Evolutionary conservation across 1,140 invertebrate species (phyloP).

Genomic region (Laupala kohalensis): DNA sequence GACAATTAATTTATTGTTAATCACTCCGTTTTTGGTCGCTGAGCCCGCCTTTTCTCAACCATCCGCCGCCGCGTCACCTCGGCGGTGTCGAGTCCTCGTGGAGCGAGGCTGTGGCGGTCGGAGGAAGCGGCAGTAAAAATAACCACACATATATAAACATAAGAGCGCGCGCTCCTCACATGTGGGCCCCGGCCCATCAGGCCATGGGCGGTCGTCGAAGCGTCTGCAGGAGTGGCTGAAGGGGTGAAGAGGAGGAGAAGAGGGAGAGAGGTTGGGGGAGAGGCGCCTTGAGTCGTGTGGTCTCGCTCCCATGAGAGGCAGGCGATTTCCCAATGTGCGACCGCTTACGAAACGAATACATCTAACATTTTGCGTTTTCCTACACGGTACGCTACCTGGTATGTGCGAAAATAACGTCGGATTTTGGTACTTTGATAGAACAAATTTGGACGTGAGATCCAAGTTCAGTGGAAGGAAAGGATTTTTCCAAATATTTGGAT

Average conservation of each 20-base stretch:
- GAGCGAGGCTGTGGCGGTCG: background rate
- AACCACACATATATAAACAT: slow-evolving; percentile 12
- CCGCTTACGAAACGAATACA: background rate
- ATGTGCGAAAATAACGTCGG: too few relatives aligned
- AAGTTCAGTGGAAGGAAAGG: too few relatives aligned
- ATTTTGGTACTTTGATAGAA: too few relatives aligned
- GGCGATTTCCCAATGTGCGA: background rate
- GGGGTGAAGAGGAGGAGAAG: too few relatives aligned
- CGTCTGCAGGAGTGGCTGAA: too few relatives aligned
- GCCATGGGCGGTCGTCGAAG: background rate
- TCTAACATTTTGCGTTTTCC: background rate
- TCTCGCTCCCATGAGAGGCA: background rate
- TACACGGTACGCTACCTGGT: too few relatives aligned
- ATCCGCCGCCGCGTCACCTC: background rate
- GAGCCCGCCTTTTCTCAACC: background rate
- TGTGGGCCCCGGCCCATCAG: slow-evolving; percentile 3
- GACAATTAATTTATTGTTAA: too few relatives aligned
- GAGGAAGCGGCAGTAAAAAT: slow-evolving; percentile 6
- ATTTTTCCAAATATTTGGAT: too few relatives aligned
- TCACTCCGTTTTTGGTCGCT: too few relatives aligned
- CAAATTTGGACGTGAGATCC: too few relatives aligned
- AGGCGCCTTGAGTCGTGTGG: too few relatives aligned
- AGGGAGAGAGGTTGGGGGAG: too few relatives aligned
- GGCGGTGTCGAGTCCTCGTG: background rate
- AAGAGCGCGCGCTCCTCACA: slow-evolving; percentile 4